Base-by-base conservation (phyloP, 2,888 invertebrate genomes). In the Leptarthrus brevirostris region DNA sequence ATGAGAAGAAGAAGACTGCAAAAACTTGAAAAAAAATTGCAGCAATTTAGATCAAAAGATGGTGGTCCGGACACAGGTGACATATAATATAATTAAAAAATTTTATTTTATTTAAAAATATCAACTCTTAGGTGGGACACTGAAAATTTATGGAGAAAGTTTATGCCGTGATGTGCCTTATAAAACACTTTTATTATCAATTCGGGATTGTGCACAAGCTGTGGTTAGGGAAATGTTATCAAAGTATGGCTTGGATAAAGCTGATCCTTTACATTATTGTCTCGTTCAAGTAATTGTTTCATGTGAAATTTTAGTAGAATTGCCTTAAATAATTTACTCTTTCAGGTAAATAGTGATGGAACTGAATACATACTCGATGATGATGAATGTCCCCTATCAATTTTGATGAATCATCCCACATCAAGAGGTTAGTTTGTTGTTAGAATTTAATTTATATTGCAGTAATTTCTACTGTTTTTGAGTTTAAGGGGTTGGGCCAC, bases 121-220 rank as follows among this genome's bases (percentile, higher is more conserved):
- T n/a, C n/a, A n/a, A n/a, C n/a, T n/a, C n/a, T n/a, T 80, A 90
- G 94, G 95, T 74, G 95, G 95, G 69, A 95, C 95, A 2, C 86
- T 96, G 53, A 94, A 95, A 84, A 97, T 99, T 79, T 99, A 98
- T 86, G 99, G 99, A 49, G 96, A 97, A 83, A 95, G 97, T 14
- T 88, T 99, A 49, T 95, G 96, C 81, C 93, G 95, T 80, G 97
- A 97, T 86, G 97, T 98, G 82, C 98, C 99, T 64, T 99, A 99
- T 87, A 98, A 99, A 87, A 98, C 98, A 5, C 87, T 99, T 72
- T 88, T 99, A 79, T 88, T 99, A 77, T 97, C 97, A 16, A 93
- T 97, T 71, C 90, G 94, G 75, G 99, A 99, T 86, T 92, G 93
- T 72, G 97, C 98, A 8, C 93, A 93, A 66, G 92, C 92, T 79